Evolutionary conservation across 2,113 vertebrate genomes (phyloP).

Genomic region (Eublepharis macularius): DNA sequence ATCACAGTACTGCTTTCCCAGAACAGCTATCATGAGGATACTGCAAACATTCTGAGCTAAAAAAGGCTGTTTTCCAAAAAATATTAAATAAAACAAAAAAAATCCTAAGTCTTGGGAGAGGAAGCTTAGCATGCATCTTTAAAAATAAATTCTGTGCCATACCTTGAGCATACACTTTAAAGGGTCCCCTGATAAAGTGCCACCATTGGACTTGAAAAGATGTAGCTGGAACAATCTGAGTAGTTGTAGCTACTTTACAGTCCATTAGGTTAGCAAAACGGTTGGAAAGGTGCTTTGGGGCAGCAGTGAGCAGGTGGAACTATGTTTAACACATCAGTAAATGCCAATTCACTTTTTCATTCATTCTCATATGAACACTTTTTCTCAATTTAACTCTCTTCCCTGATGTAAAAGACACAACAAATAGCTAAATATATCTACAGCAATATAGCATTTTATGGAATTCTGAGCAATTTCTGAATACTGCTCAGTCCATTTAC

Average conservation of each 20-base stretch:
- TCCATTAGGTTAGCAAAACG: slow-evolving; percentile 5
- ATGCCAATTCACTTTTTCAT: slow-evolving; percentile 9
- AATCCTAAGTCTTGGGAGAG: neutral
- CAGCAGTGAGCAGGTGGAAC: neutral
- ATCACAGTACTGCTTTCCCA: neutral
- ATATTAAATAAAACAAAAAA: too few species aligned
- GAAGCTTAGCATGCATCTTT: neutral
- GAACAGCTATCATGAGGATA: neutral
- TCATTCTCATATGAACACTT: neutral
- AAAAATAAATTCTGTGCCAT: neutral
- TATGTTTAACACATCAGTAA: neutral
- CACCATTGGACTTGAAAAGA: neutral
- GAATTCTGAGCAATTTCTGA: neutral
- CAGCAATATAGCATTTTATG: neutral
- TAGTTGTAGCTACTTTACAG: slow-evolving; percentile 16
- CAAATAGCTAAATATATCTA: neutral
- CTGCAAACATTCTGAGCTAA: slow-evolving; percentile 16
- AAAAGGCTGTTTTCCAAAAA: too few species aligned
- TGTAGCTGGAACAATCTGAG: neutral
- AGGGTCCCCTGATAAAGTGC: neutral
- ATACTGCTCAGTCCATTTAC: neutral
- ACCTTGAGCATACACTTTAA: neutral
- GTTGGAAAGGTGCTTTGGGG: slow-evolving; percentile 27
- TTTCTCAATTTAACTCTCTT: slow-evolving; percentile 12
- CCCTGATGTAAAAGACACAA: neutral